These are phyloP conservation scores for Siphlonurus alternatus DNA, from an alignment of 2,888 invertebrate genomes.

Conservation along the genomic window DNA sequence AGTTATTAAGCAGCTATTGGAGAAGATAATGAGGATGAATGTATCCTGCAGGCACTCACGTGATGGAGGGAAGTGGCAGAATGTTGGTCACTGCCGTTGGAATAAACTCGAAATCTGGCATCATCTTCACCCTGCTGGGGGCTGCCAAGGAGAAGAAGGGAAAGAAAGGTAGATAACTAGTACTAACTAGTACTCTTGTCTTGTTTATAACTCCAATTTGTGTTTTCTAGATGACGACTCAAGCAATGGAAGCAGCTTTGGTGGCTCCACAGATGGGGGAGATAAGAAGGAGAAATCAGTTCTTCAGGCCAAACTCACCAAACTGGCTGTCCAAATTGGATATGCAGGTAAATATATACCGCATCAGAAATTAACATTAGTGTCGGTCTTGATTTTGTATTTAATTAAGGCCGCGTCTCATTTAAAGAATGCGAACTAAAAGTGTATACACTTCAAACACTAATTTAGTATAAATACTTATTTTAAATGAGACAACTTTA, in stretches of 20 bases:
- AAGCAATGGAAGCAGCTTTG: not conserved
- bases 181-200: not conserved
- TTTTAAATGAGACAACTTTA: too few relatives aligned
- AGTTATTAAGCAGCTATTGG: too few relatives aligned
- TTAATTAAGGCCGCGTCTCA: too few relatives aligned
- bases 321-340: conserved; percentile 47
- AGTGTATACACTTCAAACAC: too few relatives aligned
- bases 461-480: too few relatives aligned
- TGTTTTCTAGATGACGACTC: not conserved
- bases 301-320: conserved; percentile 44
- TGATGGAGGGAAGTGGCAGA: conserved; percentile 50
- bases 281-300: conserved; percentile 28
- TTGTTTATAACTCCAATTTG: too few relatives aligned
- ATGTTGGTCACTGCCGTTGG: conserved; percentile 47
- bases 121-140: conserved; percentile 44
- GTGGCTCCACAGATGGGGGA: not conserved
- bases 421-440: too few relatives aligned
- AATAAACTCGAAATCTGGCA: conserved; percentile 47
- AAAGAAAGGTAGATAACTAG: conserved; percentile 19
- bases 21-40: too few relatives aligned
- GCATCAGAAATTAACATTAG: not conserved
- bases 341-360: conserved; percentile 33
- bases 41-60: conserved; percentile 43
- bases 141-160: conserved; percentile 28
- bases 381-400: too few relatives aligned